Base-by-base conservation (phyloP, 1,140 invertebrate genomes). In the Calycopis cecrops region DNA sequence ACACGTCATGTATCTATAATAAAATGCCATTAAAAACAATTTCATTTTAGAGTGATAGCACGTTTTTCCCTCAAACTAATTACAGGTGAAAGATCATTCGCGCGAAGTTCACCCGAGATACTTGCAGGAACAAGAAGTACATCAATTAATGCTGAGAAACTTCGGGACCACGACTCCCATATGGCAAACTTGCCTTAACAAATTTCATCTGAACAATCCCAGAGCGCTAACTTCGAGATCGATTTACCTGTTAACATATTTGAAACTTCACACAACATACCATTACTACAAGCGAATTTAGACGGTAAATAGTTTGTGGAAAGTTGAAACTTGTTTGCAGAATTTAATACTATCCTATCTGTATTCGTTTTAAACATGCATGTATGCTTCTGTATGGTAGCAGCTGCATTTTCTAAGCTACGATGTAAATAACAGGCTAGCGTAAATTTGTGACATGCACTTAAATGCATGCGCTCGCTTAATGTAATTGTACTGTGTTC, bases 241-340 rank as follows among this genome's bases (percentile, higher is more conserved):
- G 71, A 77, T 79, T 73, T 67, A 73, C 72, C 72, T 79, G 76
- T 76, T 77, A 79, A 71, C 76, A 74, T 76, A 77, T 77, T 77
- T 74, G 69, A 59, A 74, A 69, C 63, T 69, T 64, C 58, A 60
- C 53, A 54, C 42, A 47, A 12, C 35, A 21, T 52, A n/a, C 11
- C 35, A 35, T 18, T 18, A 42, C 28, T 44, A 47, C 53, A 53
- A 40, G 49, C 37, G 35, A 62, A 65, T 55, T 53, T 57, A 57
- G 34, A 44, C 57, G 9, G 37, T 65, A 54, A 57, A 21, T 49
- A 53, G 57, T 44, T 44, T 49, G 14, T 1, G 28, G 18, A 63
- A 55, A 55, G 44, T 37, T 16, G 28, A 51, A 51, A 57, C 16
- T 62, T 21, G 52, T 35, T 48, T 58, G 50, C 16, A 14, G 21